Evolutionary conservation across 2,888 invertebrate species (phyloP).

Genomic region (Deladenus siricidicola): DNA sequence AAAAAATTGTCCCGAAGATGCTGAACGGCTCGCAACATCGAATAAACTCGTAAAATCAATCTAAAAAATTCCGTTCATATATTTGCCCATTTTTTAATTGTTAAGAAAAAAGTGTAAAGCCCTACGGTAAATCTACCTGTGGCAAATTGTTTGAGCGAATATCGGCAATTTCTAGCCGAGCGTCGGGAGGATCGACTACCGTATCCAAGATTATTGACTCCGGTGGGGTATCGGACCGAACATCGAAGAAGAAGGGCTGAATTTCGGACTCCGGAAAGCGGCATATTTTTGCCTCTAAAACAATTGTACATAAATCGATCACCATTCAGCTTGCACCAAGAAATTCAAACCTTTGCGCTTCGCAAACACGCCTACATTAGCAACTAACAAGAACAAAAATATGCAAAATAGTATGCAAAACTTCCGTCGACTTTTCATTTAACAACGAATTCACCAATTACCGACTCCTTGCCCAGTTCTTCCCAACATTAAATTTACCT

Average conservation of each 20-base stretch:
- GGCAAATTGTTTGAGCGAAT: slow-evolving; percentile 38
- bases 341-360: too few species aligned
- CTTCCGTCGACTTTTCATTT: too few species aligned
- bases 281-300: too few species aligned
- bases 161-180: slow-evolving; percentile 33
- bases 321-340: too few species aligned
- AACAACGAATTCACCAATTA: too few species aligned
- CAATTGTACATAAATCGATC: too few species aligned
- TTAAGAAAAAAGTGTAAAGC: slow-evolving; percentile 1
- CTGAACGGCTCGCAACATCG: slow-evolving; percentile 15
- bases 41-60: slow-evolving; percentile 27
- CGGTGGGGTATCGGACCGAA: slow-evolving; percentile 28
- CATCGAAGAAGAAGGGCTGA: slow-evolving; percentile 39
- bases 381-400: too few species aligned
- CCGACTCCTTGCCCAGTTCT: too few species aligned
- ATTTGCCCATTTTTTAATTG: slow-evolving; percentile 2
- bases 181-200: slow-evolving; percentile 40
- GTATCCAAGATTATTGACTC: slow-evolving; percentile 39
- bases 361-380: too few species aligned
- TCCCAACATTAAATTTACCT: too few species aligned
- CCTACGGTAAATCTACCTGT: not conserved
- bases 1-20: slow-evolving; percentile 31
- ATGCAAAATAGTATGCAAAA: too few species aligned
- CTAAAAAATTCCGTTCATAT: slow-evolving; percentile 14
- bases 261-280: slow-evolving; percentile 34